Conservation (phyloP, 2,888 invertebrate genomes). For the Apeira syringaria region DNA sequence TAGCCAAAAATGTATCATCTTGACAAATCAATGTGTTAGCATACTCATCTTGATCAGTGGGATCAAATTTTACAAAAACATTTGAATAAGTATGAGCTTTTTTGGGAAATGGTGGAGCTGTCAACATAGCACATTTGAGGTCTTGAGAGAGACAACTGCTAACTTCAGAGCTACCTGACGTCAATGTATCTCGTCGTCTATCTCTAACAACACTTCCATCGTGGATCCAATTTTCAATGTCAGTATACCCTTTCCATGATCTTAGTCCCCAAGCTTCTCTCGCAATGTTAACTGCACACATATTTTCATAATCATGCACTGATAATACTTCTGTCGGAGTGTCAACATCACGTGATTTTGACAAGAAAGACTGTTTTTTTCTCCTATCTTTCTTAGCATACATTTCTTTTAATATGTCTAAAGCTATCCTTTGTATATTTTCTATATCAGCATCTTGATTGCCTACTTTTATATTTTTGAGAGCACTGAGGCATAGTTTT, state of each 20-base stretch:
- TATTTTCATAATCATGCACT: constrained; percentile 86
- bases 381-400: constrained; percentile 75
- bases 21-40: constrained; percentile 78
- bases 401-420: constrained; percentile 80
- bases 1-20: constrained; percentile 79
- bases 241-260: constrained; percentile 86
- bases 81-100: constrained; percentile 74
- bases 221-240: constrained; percentile 85
- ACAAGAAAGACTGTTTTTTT: constrained; percentile 61
- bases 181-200: constrained; percentile 80
- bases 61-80: constrained; percentile 72
- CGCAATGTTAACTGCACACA: constrained; percentile 86
- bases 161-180: constrained; percentile 83
- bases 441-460: constrained; percentile 81
- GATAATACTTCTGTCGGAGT: constrained; percentile 84
- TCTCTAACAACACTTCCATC: constrained; percentile 85
- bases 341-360: constrained; percentile 75
- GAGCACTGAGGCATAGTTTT: constrained; percentile 77
- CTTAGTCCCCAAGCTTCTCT: constrained; percentile 86
- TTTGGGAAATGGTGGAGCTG: constrained; percentile 73
- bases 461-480: constrained; percentile 80
- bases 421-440: constrained; percentile 79
- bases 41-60: constrained; percentile 76
- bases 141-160: constrained; percentile 76
- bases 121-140: constrained; percentile 67